Evolutionary conservation across 2,113 vertebrate species (phyloP), one percentile per base, ranked within the genome.

Genomic region (Ondatra zibethicus): DNA sequence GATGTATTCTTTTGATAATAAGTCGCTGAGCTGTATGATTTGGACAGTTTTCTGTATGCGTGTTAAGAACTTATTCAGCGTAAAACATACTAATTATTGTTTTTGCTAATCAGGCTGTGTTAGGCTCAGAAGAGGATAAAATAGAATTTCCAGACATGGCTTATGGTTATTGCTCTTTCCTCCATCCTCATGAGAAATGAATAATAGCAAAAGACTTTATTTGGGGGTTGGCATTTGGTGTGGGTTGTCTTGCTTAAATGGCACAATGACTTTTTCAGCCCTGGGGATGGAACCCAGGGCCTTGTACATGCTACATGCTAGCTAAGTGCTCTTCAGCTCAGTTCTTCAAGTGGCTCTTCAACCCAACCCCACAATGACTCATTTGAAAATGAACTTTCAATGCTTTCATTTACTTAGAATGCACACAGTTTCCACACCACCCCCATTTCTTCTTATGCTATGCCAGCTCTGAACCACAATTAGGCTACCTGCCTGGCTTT

Each of bases 331-430:
- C 65, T 88, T 88, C 85, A 88, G 63, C 31, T 70, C 66, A 88
- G 65, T 33, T 88, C 42, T 52, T n/a, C 66, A 50, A 87, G 63
- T 68, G 63, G 42, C 84, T 66, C 84, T 86, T 86, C 63, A 86
- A 50, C 45, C 85, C 85, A 70, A 47, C 85, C 65, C 85, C 12
- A 85, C 2, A 16, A 91, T 39, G 92, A 75, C 50, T 88, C 94
- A 47, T 89, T 81, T 91, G 89, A 77, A 42, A 65, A 92, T 72
- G 58, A 88, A 88, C 50, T 85, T 70, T 61, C 17, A 89, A 58
- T 52, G 42, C 27, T 50, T 96, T 91, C 58, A 81, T 93, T 94
- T 96, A 61, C 65, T 96, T 96, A 68, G 31, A 93, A 88, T 9
- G 21, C 36, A 92, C 78, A 68, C 12, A 58, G 58, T 33, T 78